A percentile compares a stretch with the other conserved stretches of the same genome.
These are phyloP conservation scores for Napeogenes inachia DNA, from an alignment of 2,888 invertebrate genomes.

Conservation along the genomic window DNA sequence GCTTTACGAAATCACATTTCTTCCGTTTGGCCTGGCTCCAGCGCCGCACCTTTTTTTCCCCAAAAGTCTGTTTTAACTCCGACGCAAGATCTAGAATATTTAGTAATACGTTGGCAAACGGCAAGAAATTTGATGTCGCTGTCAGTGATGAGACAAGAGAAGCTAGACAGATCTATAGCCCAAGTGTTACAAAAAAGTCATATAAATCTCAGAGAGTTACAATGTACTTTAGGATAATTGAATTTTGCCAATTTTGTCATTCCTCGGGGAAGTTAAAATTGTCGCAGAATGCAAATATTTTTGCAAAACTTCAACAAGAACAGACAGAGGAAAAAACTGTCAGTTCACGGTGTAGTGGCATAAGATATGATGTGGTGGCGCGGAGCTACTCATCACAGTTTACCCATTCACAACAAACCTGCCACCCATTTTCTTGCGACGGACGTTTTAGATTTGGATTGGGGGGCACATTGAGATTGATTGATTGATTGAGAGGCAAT, in stretches of 20 bases:
- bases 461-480: slow-evolving; percentile 34
- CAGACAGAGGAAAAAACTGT: slow-evolving; percentile 15
- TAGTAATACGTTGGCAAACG: slow-evolving; percentile 23
- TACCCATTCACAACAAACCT: background rate
- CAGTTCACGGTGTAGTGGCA: slow-evolving; percentile 15
- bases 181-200: slow-evolving; percentile 4
- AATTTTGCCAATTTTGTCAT: too few species aligned
- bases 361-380: slow-evolving; percentile 28
- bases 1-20: too few species aligned
- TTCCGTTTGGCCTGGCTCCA: too few species aligned
- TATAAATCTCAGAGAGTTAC: slow-evolving; percentile 16
- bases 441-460: slow-evolving; percentile 29
- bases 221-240: slow-evolving; percentile 26
- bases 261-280: slow-evolving; percentile 13
- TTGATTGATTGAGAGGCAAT: slow-evolving; percentile 14
- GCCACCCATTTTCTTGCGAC: slow-evolving; percentile 29
- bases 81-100: slow-evolving; percentile 23
- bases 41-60: slow-evolving; percentile 12
- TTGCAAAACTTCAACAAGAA: slow-evolving; percentile 21
- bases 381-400: slow-evolving; percentile 14
- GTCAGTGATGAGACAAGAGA: slow-evolving; percentile 7
- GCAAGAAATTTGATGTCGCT: slow-evolving; percentile 2
- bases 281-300: slow-evolving; percentile 25
- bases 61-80: slow-evolving; percentile 3
- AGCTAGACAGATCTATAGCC: slow-evolving; percentile 6